Conservation (phyloP, 2,113 vertebrate genomes). For the Xenopus tropicalis region UCB_Xtro_10.0 CM004451.2:31526001-31526500, state of each 20-base stretch:
- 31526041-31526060: too few species aligned
- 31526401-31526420: constrained; percentile 17
- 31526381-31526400: constrained; percentile 27
- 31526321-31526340: background rate
- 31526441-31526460: constrained; percentile 7
- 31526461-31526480: constrained; percentile 25
- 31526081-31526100: background rate
- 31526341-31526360: background rate
- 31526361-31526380: constrained; percentile 26
- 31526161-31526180: background rate
- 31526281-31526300: constrained; percentile 2
- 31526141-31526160: background rate
- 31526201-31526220: constrained; percentile 7
- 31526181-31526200: constrained; percentile 15
- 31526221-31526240: constrained; percentile 24
- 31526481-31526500: constrained; percentile 7
- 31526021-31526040: too few species aligned
- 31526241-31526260: constrained; percentile 10
- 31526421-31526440: constrained; percentile 5
- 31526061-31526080: too few species aligned
- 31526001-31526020: too few species aligned
- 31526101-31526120: background rate
- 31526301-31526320: constrained; percentile 1
- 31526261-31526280: background rate
- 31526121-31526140: background rate